Conservation (phyloP, 2,797 vertebrate genomes). For the Sciaenops ocellatus region DNA sequence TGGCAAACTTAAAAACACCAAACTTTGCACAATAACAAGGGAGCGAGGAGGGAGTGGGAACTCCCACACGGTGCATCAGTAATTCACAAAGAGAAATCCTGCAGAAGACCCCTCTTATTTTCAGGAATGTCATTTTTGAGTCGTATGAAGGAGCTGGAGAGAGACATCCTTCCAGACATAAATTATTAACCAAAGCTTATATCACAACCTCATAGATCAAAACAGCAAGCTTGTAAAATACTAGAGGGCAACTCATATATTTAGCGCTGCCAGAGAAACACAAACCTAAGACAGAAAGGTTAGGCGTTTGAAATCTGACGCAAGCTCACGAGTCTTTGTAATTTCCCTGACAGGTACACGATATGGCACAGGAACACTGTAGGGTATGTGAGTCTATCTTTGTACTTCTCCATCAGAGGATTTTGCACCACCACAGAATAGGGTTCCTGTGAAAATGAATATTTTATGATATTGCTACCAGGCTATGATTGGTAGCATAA, state of each 20-base stretch:
- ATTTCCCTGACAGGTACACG: slow-evolving; percentile 83
- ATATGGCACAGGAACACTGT: slow-evolving; percentile 82
- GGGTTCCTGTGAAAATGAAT: slow-evolving; percentile 84
- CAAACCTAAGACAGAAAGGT: slow-evolving; percentile 80
- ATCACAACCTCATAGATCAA: slow-evolving; percentile 84
- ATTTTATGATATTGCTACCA: slow-evolving; percentile 85
- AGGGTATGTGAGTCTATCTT: slow-evolving; percentile 82
- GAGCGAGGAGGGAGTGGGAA: slow-evolving; percentile 54
- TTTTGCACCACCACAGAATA: slow-evolving; percentile 81
- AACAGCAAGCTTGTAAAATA: slow-evolving; percentile 80
- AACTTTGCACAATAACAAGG: slow-evolving; percentile 77
- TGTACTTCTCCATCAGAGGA: slow-evolving; percentile 80
- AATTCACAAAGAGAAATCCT: slow-evolving; percentile 82
- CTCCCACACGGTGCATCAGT: slow-evolving; percentile 80
- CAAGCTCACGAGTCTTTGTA: slow-evolving; percentile 76
- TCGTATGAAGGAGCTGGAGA: slow-evolving; percentile 68
- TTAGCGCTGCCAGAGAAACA: slow-evolving; percentile 81
- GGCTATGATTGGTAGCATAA: slow-evolving; percentile 80
- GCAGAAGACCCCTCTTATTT: slow-evolving; percentile 80
- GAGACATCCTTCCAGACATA: slow-evolving; percentile 80
- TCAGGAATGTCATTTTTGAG: slow-evolving; percentile 84
- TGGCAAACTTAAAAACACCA: slow-evolving; percentile 69
- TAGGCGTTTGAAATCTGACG: slow-evolving; percentile 80
- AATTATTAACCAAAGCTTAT: slow-evolving; percentile 86
- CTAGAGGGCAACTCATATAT: slow-evolving; percentile 83